A percentile compares a stretch with the other conserved stretches of the same genome.
Evolutionary conservation across 2,797 vertebrate species (phyloP).

Genomic region (Tragelaphus oryx): DNA sequence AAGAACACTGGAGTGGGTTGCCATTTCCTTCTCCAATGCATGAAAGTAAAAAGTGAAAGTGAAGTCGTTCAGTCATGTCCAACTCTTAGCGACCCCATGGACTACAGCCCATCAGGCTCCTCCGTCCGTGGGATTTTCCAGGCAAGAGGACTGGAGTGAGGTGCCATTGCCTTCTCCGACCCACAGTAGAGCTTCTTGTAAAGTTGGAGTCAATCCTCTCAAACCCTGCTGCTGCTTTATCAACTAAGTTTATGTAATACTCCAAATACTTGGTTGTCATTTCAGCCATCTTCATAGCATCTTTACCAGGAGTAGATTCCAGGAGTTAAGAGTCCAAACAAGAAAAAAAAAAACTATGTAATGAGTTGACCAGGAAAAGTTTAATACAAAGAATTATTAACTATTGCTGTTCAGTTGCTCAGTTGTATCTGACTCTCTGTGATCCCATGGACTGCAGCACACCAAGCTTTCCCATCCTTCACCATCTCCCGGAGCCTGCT

Average conservation of each 20-base stretch:
- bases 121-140: no score
- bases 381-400: neutral
- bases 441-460: neutral
- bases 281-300: neutral
- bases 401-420: neutral
- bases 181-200: neutral
- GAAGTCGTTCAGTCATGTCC: no score
- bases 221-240: neutral
- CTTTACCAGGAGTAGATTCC: neutral
- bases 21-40: no score
- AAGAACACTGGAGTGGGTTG: no score
- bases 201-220: neutral
- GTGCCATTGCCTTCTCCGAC: no score
- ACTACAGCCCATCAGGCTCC: no score
- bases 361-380: neutral
- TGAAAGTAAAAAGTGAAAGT: no score
- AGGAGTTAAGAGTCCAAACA: neutral
- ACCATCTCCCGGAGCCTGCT: neutral
- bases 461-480: neutral
- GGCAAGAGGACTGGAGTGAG: no score
- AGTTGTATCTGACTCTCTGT: neutral
- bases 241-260: neutral
- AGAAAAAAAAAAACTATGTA: neutral
- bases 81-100: fast-evolving
- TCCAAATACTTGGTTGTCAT: neutral